Evolutionary conservation across 2,797 vertebrate species (phyloP).

Genomic region (Chromobotia macracanthus): DNA sequence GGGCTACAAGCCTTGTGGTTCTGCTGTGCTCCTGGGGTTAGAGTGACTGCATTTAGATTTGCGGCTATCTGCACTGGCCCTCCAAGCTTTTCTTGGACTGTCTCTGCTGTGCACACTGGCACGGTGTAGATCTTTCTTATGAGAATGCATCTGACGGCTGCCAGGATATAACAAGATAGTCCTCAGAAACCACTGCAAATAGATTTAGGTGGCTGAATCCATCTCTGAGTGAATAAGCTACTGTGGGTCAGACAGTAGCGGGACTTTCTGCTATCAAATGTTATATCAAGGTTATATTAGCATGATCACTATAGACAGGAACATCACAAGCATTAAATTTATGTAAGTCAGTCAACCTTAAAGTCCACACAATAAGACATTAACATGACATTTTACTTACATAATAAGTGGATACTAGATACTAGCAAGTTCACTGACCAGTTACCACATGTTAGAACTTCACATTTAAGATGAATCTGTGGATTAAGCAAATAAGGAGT

Average conservation of each 20-base stretch:
- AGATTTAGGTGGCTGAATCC: not conserved
- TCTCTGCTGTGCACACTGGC: conserved; percentile 70
- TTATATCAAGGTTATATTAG: conserved; percentile 5
- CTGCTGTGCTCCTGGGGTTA: conserved; percentile 68
- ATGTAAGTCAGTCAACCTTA: no score
- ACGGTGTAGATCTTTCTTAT: conserved; percentile 50
- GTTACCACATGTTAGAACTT: not conserved
- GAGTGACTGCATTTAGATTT: conserved; percentile 73
- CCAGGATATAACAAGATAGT: conserved; percentile 49
- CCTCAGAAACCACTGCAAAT: conserved; percentile 1
- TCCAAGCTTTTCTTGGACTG: conserved; percentile 72
- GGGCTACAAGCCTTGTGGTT: conserved; percentile 67
- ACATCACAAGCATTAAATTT: no score
- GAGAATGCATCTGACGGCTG: conserved; percentile 61
- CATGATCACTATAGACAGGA: not conserved
- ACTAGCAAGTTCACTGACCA: not conserved
- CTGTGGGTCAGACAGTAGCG: not conserved
- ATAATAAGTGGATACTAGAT: no score
- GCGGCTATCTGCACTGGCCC: conserved; percentile 71
- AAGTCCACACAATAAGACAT: no score
- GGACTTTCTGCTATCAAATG: not conserved
- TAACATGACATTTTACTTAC: no score
- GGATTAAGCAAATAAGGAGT: not conserved
- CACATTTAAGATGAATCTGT: not conserved
- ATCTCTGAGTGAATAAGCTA: not conserved